Evolutionary conservation across 2,888 invertebrate species (phyloP).

Genomic region (Drosophila borborema): DNA sequence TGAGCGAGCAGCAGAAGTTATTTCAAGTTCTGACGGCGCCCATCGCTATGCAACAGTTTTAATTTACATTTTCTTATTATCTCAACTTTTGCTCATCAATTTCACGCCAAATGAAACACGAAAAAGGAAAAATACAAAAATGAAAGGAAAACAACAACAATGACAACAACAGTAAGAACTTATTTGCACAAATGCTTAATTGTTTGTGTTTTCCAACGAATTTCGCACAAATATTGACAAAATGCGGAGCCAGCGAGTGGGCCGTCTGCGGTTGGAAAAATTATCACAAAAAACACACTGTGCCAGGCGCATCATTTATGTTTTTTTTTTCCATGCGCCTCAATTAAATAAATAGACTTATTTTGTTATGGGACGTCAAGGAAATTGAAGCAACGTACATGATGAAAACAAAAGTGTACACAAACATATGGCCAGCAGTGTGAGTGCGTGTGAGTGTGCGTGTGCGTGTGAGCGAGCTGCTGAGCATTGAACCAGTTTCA

Average conservation of each 20-base stretch:
- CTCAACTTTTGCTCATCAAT: constrained; percentile 51
- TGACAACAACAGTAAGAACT: constrained; percentile 42
- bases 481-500: constrained; percentile 64
- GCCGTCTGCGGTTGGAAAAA: constrained; percentile 19
- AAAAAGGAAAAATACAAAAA: constrained; percentile 19
- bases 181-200: constrained; percentile 77
- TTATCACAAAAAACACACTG: constrained; percentile 39
- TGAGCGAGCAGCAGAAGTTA: constrained; percentile 30
- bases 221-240: constrained; percentile 75
- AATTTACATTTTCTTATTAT: constrained; percentile 22
- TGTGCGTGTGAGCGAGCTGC: constrained; percentile 7
- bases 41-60: constrained; percentile 25
- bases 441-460: constrained; percentile 9
- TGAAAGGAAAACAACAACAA: not conserved
- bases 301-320: not conserved
- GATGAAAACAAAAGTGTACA: not conserved
- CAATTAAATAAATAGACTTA: constrained; percentile 79
- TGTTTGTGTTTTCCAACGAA: constrained; percentile 71
- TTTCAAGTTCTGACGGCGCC: constrained; percentile 11
- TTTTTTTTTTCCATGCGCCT: constrained; percentile 46
- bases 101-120: constrained; percentile 67
- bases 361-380: constrained; percentile 63
- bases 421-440: constrained; percentile 34
- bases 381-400: constrained; percentile 66
- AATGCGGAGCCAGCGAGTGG: constrained; percentile 8